Conservation (phyloP, 1,140 invertebrate genomes). For the Drosophila saltans region DNA sequence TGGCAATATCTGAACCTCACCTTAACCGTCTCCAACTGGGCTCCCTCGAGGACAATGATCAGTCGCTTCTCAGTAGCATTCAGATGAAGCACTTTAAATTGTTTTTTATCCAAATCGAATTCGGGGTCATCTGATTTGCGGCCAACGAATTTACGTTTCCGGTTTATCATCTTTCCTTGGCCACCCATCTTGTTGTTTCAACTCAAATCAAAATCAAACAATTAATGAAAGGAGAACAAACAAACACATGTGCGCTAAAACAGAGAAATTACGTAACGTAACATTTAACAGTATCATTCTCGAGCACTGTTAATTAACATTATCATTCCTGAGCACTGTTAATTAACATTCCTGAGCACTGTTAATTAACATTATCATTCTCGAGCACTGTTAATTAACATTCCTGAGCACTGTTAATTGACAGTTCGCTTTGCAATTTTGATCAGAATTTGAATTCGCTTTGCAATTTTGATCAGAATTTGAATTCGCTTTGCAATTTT, state of each 20-base stretch:
- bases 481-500: no score
- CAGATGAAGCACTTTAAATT: conserved; percentile 75
- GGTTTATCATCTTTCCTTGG: conserved; percentile 68
- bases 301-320: background rate
- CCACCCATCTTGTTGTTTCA: conserved; percentile 51
- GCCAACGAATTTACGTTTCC: conserved; percentile 69
- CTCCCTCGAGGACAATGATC: conserved; percentile 96
- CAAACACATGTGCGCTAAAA: conserved; percentile 6
- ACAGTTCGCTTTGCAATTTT: conserved; percentile 13
- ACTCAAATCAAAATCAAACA: background rate
- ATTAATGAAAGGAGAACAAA: conserved; percentile 3
- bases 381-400: background rate
- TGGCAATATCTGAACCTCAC: conserved; percentile 83
- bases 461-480: no score
- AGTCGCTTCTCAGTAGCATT: conserved; percentile 91
- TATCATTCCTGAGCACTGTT: no score
- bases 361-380: background rate
- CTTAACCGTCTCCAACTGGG: conserved; percentile 97
- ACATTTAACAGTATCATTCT: background rate
- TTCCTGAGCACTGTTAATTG: conserved; percentile 25
- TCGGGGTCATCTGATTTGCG: conserved; percentile 73
- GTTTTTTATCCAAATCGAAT: conserved; percentile 79
- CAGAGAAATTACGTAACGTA: no score
- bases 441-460: no score
- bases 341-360: background rate